These are phyloP conservation scores for Pangasius djambal DNA, from an alignment of 2,797 vertebrate genomes.

Conservation along the genomic window DNA sequence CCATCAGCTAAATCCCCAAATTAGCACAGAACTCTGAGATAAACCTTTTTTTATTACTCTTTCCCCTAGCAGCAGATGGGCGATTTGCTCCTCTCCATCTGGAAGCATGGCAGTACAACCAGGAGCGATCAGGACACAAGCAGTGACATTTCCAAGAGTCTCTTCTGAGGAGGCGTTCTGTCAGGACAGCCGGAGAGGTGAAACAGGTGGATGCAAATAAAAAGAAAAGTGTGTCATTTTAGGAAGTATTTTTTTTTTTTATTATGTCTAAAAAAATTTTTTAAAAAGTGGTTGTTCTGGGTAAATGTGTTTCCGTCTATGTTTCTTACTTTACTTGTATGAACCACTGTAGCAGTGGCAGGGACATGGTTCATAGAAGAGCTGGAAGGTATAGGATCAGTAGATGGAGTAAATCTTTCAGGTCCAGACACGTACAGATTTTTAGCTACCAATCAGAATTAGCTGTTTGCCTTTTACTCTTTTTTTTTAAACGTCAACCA, in stretches of 20 bases:
- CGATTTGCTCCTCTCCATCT: conserved; percentile 23
- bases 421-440: not conserved
- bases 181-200: not conserved
- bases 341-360: not conserved
- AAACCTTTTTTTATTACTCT: not conserved
- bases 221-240: not conserved
- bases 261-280: not conserved
- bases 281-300: not conserved
- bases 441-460: not conserved
- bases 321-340: not conserved
- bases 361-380: not conserved
- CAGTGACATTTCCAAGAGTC: conserved; percentile 19
- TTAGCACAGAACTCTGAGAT: not conserved
- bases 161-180: not conserved
- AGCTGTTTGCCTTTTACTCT: not conserved
- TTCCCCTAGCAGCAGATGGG: not conserved
- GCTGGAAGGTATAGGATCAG: not conserved
- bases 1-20: not conserved
- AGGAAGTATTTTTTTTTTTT: not conserved
- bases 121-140: conserved; percentile 23
- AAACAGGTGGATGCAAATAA: not conserved
- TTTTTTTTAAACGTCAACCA: not conserved
- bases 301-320: not conserved
- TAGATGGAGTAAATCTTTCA: not conserved
- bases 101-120: not conserved